Base-by-base conservation (phyloP, 2,888 invertebrate species). In the Pristionchus fissidentatus region DNA sequence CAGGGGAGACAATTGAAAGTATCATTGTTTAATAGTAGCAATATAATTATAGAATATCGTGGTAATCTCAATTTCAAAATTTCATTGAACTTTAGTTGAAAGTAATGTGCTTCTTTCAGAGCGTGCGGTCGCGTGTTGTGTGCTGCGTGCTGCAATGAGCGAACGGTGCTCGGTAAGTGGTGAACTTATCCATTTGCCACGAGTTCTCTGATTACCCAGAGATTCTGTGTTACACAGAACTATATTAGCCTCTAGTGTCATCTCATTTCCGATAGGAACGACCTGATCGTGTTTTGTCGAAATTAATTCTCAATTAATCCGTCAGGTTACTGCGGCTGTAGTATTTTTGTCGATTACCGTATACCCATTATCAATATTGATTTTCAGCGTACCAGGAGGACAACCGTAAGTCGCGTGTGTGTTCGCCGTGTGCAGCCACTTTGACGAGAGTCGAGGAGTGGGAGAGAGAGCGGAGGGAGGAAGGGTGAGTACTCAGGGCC, bases 91-190 rank as follows among this genome's bases (percentile, higher is more conserved):
- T 22, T 22, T 55, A 8, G 55, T 55, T 13, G n/a, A 13, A 55
- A 46, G 7, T 46, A 46, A 7, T 46, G 46, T 46, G 15, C 29
- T 62, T 35, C 10, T 60, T 84, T 41, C 78, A 79, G 86, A 49
- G 89, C 90, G 60, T 92, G 92, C 80, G 92, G 91, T 38, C 84
- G 91, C 43, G 89, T 90, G 35, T 83, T 90, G 10, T 88, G 88
- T 38, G 84, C 85, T 0, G 84, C 85, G 32, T 90, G 88, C 41
- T 88, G 87, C 78, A 84, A 70, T 43, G 85, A 86, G 52, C 86
- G 86, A 66, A 85, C 85, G 1, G 13, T 85, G 13, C 78, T 89
- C 43, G 88, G 80, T 80, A 60, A 60, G 88, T 89, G 35, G 84
- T 90, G 19, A 41, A 32, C 38, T 52, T 73, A 22, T 1, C 38